Evolutionary conservation across 2,888 invertebrate genomes (phyloP).

Genomic region (Phorcus lineatus): DNA sequence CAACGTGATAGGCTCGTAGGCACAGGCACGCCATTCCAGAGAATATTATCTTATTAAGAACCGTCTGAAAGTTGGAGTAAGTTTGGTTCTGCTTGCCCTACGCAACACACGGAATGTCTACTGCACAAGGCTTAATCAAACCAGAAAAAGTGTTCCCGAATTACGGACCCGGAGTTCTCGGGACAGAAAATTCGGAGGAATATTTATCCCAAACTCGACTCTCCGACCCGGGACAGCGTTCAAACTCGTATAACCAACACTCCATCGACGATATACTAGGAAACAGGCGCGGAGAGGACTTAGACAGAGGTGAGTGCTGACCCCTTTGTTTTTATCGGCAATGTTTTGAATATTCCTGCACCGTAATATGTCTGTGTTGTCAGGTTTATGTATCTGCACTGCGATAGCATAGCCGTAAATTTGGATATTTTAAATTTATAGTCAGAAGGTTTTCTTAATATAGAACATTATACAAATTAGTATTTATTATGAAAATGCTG

Average conservation of each 20-base stretch:
- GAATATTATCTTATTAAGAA: conserved; percentile 24
- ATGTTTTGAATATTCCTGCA: too few relatives aligned
- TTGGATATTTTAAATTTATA: too few relatives aligned
- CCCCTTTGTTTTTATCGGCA: too few relatives aligned
- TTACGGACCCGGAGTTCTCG: neutral
- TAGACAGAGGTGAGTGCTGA: conserved; percentile 44
- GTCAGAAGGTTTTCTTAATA: too few relatives aligned
- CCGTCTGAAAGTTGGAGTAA: neutral
- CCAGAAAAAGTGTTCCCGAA: conserved; percentile 13
- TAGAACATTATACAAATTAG: too few relatives aligned
- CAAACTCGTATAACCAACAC: conserved; percentile 49
- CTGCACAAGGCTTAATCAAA: conserved; percentile 9
- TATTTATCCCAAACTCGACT: neutral
- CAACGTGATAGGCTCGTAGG: conserved; percentile 8
- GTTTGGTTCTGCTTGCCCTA: neutral
- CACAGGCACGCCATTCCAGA: neutral
- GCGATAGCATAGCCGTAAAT: too few relatives aligned
- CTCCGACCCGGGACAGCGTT: neutral
- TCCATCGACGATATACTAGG: conserved; percentile 65
- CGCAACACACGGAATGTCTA: neutral
- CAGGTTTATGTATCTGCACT: too few relatives aligned
- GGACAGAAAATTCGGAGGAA: neutral
- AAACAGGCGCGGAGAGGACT: conserved; percentile 46
- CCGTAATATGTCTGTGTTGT: too few relatives aligned
- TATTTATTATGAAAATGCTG: too few relatives aligned